These are phyloP conservation scores for Oikopleura dioica DNA, from an alignment of 23 tunicate species.

Conservation along the genomic window DNA sequence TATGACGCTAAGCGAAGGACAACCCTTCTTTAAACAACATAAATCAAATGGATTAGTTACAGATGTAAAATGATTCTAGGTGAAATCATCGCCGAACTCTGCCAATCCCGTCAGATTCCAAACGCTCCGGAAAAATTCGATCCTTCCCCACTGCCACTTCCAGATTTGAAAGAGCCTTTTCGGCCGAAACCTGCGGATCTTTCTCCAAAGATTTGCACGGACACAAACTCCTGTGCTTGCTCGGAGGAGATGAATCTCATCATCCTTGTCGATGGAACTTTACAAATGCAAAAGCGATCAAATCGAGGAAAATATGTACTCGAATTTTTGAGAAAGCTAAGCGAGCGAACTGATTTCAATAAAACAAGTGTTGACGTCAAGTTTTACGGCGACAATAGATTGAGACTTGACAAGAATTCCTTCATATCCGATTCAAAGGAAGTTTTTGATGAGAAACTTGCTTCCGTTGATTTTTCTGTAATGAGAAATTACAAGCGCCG, in stretches of 20 bases:
- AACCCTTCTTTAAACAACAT: no score
- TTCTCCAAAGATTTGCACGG: not conserved
- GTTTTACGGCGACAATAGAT: not conserved
- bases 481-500: not conserved
- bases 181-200: no score
- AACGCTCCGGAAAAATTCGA: no score
- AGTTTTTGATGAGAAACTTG: not conserved
- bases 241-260: not conserved
- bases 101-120: no score
- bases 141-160: no score
- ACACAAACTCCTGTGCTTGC: not conserved
- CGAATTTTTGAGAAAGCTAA: not conserved
- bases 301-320: not conserved
- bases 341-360: not conserved
- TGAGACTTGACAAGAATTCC: not conserved
- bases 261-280: not conserved
- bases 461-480: not conserved
- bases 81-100: no score
- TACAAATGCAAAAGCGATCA: not conserved
- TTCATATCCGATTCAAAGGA: not conserved
- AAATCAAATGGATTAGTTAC: no score
- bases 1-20: no score
- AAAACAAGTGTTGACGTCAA: not conserved
- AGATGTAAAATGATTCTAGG: no score
- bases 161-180: no score